Evolutionary conservation across 1,140 invertebrate species (phyloP).

Genomic region (Nasonia giraulti): DNA sequence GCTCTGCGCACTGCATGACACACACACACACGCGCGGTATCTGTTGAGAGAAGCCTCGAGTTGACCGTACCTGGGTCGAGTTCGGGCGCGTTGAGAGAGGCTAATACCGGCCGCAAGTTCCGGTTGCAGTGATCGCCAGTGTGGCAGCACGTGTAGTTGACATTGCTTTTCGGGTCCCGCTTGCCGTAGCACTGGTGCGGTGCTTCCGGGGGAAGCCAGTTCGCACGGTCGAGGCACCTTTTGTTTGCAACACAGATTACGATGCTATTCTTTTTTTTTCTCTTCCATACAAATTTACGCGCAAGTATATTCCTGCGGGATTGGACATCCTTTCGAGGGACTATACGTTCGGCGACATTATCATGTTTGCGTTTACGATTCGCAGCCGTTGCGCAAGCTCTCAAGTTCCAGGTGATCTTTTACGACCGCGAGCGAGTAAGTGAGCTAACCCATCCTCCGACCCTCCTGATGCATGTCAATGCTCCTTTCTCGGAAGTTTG

Average conservation of each 20-base stretch:
- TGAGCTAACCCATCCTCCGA: neutral
- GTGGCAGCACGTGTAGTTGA: constrained; percentile 72
- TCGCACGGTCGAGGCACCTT: constrained; percentile 81
- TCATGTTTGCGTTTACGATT: neutral
- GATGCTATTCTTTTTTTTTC: neutral
- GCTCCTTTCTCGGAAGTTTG: neutral
- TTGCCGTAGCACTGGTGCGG: constrained; percentile 78
- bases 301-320: neutral
- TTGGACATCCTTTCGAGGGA: neutral
- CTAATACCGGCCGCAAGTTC: constrained; percentile 71
- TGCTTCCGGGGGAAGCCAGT: constrained; percentile 84
- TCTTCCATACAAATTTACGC: neutral
- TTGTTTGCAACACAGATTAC: constrained; percentile 32
- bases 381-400: neutral
- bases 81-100: constrained; percentile 63
- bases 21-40: neutral
- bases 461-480: neutral
- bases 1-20: constrained; percentile 1
- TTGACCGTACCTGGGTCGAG: constrained; percentile 62
- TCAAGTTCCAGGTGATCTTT: neutral
- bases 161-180: constrained; percentile 58
- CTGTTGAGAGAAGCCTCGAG: neutral
- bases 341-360: neutral
- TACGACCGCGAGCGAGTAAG: neutral
- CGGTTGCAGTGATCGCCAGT: constrained; percentile 81